These are phyloP conservation scores for Geococcyx californianus DNA, from an alignment of 2,113 vertebrate genomes.

Conservation along the genomic window DNA sequence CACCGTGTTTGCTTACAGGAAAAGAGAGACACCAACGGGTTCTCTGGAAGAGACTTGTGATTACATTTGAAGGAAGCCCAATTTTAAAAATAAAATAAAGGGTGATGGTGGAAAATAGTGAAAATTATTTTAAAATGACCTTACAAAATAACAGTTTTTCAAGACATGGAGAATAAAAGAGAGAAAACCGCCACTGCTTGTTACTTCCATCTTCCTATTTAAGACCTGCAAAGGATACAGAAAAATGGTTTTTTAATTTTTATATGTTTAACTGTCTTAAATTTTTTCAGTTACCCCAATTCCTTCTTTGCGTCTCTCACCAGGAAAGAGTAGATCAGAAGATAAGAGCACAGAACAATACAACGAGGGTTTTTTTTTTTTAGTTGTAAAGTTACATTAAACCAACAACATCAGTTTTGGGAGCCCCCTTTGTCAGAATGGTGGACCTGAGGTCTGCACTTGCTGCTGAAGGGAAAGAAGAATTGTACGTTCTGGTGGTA, in stretches of 20 bases:
- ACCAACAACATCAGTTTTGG: not conserved
- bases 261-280: not conserved
- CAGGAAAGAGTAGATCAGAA: not conserved
- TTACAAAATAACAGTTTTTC: not conserved
- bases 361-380: not conserved
- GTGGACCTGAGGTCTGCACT: not conserved
- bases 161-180: not conserved
- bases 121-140: not conserved
- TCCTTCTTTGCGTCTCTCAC: not conserved
- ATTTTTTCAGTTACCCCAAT: not conserved
- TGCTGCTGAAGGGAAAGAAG: not conserved
- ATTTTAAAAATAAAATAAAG: not conserved
- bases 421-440: not conserved
- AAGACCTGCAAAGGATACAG: not conserved
- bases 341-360: not conserved
- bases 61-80: not conserved
- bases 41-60: not conserved
- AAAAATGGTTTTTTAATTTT: not conserved
- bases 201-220: not conserved
- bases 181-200: not conserved
- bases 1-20: not conserved
- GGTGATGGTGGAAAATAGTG: fast-evolving
- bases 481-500: not conserved
- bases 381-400: not conserved
- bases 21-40: not conserved